Evolutionary conservation across 2,888 invertebrate genomes (phyloP).

Genomic region (Pristionchus mayeri): DNA sequence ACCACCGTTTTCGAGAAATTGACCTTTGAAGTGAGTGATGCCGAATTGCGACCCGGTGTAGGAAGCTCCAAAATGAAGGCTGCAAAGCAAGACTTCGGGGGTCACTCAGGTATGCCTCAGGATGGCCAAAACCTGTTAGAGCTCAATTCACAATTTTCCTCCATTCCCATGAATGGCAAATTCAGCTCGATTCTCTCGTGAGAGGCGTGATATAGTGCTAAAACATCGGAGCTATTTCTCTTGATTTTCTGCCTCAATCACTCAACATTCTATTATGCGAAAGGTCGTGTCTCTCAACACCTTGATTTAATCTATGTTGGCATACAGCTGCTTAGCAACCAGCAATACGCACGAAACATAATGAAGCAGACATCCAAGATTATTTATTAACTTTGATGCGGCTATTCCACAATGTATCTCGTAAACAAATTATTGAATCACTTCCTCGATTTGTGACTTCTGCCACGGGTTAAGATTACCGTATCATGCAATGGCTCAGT

Average conservation of each 20-base stretch:
- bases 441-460: neutral
- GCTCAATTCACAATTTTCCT: too few species aligned
- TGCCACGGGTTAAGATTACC: conserved; percentile 1
- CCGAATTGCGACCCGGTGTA: too few species aligned
- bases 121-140: too few species aligned
- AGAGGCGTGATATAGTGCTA: too few species aligned
- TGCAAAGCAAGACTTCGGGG: too few species aligned
- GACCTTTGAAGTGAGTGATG: too few species aligned
- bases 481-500: neutral
- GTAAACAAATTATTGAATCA: neutral
- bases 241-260: neutral
- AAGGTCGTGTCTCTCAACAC: neutral
- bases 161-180: too few species aligned
- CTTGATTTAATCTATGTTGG: neutral
- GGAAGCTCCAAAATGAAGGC: too few species aligned
- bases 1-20: too few species aligned
- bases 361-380: neutral
- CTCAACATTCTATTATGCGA: neutral
- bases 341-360: neutral
- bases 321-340: neutral
- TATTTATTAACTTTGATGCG: neutral
- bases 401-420: neutral
- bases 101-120: too few species aligned
- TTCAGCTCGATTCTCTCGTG: too few species aligned
- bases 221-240: too few species aligned